Evolutionary conservation across 2,113 vertebrate genomes (phyloP), one percentile per base, ranked within the genome.

Genomic region (Prochilodus magdalenae): DNA sequence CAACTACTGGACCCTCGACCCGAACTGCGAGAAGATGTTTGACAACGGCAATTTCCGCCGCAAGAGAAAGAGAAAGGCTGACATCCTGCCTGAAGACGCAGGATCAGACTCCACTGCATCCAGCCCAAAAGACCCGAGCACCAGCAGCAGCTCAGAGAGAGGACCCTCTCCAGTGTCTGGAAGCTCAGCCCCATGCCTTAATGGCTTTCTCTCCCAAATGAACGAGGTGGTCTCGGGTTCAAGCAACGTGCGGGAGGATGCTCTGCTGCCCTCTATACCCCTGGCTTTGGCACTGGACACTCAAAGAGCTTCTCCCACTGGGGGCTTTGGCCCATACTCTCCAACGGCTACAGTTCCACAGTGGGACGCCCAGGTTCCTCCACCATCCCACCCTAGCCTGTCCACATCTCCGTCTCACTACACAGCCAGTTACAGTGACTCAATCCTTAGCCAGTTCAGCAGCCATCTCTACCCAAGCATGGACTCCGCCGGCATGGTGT

Each of bases 1-100:
- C n/a, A 99, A 97, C 90, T 99, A 98, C 89, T 99, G 97, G 97
- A 98, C 96, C 59, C 89, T 99, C 83, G 97, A 99, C 75, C 97
- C 97, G 0, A 97, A 97, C 92, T 99, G 97, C 77, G 97, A 99
- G 84, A 99, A 99, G 88, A 98, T 97, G 96, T 98, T 99, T 2
- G 97, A 99, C 90, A 98, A 98, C 0, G 97, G 97, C 75, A 99
- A 98, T 90, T 99, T 99, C 87, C 95, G 98, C 73, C 94, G 97
- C 80, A 98, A 96, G 91, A 94, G 97, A 84, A 99, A 98, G 92
- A 96, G 96, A 81, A 99, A 97, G 89, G 94, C 94, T 0, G 96
- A 97, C 1, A 40, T 86, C 0, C 80, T 83, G 15, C 83, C 88
- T 16, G 59, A 90, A 0, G 90, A 91, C 26, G 86, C 90, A 15